Evolutionary conservation across 2,888 invertebrate species (phyloP), one percentile per base, ranked within the genome.

Genomic region (Drosophila prolongata): DNA sequence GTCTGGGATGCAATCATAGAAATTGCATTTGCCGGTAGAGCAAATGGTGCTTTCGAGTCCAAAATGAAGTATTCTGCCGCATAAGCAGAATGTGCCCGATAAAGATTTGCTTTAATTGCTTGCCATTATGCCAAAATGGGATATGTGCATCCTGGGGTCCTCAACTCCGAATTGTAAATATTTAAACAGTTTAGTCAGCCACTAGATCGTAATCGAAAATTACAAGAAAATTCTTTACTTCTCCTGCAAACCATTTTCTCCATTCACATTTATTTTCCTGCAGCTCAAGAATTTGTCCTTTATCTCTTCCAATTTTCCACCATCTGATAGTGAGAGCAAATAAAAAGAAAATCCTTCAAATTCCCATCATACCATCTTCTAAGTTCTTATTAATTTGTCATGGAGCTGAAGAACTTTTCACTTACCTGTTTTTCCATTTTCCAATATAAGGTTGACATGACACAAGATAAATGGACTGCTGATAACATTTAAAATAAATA

Each of bases 81-180:
- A 64, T 38, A 55, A 66, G 79, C 81, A 62, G 54, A 68, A 58
- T 65, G 66, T 67, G 61, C 49, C 60, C 58, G 60, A 81, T 72
- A 64, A 71, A 42, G 50, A 65, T 62, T 47, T 37, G 49, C 53
- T 75, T 65, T 80, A 80, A 80, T 65, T 75, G 75, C 78, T 49
- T 10, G 42, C 61, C 35, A 78, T 75, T 46, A 64, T 24, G 24
- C 24, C 14, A 14, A n/a, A 38, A 65, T 43, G 42, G 35, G 44
- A 44, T 37, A 35, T 27, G 43, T 27, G 59, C 13, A 14, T 40
- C 19, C 8, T 13, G 40, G 34, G 40, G 19, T 46, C 30, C 11
- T 34, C 9, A n/a, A 34, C 67, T 13, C 16, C 24, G 34, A 37
- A 34, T 35, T 40, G 47, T 37, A 42, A 47, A 60, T 14, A 60